These are phyloP conservation scores for Sinonovacula constricta DNA, from an alignment of 1,140 invertebrate genomes.

Conservation along the genomic window DNA sequence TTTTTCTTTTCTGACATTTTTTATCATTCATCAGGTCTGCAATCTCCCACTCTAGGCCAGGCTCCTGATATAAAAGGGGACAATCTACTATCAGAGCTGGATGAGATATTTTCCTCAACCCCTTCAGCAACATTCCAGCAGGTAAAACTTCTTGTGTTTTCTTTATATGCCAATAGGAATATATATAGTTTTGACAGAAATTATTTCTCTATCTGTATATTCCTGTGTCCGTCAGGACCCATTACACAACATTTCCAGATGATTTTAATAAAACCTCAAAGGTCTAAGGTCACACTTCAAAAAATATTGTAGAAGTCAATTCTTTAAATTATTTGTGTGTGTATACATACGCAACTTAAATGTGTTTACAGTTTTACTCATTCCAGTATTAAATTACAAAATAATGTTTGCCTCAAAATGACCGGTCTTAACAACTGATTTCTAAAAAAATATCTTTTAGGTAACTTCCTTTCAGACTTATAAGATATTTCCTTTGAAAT, in stretches of 20 bases:
- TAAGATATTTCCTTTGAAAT: no score
- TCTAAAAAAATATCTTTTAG: background rate
- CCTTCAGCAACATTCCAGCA: constrained; percentile 6
- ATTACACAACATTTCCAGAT: no score
- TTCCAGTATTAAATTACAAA: no score
- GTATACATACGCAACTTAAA: background rate
- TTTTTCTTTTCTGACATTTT: no score
- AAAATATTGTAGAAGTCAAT: background rate
- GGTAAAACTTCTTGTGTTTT: constrained; percentile 6
- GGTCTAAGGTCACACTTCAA: background rate
- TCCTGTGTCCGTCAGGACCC: no score
- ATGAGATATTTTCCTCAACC: constrained; percentile 57
- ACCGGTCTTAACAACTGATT: background rate
- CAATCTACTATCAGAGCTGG: constrained; percentile 56
- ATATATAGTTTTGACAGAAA: background rate
- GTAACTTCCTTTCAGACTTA: background rate
- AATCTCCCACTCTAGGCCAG: constrained; percentile 16
- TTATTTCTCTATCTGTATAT: no score
- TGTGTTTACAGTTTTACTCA: background rate
- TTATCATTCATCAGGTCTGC: no score
- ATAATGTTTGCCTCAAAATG: no score
- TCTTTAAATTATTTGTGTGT: background rate
- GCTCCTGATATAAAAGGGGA: constrained; percentile 14
- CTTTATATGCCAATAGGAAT: background rate
- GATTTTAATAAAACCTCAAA: background rate